phyloP scores from a whole-genome alignment of 2,113 vertebrate species.

The Azemiops feae region DNA sequence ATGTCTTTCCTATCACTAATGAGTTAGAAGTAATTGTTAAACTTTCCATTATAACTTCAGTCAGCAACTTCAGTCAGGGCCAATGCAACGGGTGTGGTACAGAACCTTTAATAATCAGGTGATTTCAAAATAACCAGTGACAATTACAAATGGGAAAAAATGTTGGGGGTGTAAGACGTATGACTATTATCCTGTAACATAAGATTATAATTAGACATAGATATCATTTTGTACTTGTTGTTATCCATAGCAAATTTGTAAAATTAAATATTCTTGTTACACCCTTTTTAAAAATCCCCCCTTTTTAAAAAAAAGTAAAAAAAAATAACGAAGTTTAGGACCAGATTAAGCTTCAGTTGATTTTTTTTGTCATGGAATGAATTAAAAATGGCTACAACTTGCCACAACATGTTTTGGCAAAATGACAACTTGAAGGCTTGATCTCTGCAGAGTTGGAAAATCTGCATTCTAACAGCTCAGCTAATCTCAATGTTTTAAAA shows the following conservation, averaged over 20 bases:
- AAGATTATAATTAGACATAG: conserved; percentile 62
- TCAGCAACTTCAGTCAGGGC: conserved; percentile 26
- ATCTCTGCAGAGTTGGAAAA: background rate
- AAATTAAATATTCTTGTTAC: conserved; percentile 56
- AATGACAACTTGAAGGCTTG: background rate
- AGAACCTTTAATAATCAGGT: conserved; percentile 60
- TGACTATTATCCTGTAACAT: conserved; percentile 58
- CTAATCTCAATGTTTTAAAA: background rate
- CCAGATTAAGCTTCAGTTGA: conserved; percentile 44
- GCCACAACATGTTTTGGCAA: conserved; percentile 48
- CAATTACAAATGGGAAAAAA: conserved; percentile 57
- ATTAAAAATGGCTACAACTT: conserved; percentile 39
- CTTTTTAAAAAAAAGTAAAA: no score
- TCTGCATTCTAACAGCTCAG: background rate
- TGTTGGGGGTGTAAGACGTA: conserved; percentile 43
- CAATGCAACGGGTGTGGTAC: conserved; percentile 40
- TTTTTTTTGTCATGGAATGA: conserved; percentile 48
- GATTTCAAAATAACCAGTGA: conserved; percentile 53
- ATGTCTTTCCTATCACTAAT: background rate
- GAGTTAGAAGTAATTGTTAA: background rate
- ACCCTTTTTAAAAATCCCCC: background rate
- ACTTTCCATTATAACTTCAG: conserved; percentile 9
- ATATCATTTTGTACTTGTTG: conserved; percentile 61
- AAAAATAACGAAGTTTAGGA: no score
- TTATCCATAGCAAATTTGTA: conserved; percentile 55